Evolutionary conservation across 2,113 vertebrate species (phyloP).

Genomic region (Solenodon paradoxus): DNA sequence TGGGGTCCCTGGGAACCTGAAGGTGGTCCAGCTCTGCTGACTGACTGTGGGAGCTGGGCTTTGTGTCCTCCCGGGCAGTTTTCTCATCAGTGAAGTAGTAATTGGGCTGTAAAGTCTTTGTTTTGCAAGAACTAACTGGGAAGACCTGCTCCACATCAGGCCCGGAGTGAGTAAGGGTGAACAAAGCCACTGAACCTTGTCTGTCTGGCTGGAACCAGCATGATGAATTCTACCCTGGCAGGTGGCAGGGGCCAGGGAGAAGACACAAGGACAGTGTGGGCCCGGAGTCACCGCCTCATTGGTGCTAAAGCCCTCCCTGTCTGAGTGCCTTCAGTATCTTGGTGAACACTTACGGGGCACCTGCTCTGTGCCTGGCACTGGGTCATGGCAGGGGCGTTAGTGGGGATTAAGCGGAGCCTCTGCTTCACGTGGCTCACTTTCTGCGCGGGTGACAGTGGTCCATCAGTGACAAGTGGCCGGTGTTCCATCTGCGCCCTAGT

Average conservation of each 20-base stretch:
- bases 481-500: background rate
- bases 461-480: accelerated
- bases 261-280: background rate
- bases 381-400: too few relatives aligned
- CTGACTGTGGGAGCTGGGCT: background rate
- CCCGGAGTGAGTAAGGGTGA: background rate
- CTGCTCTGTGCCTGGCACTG: background rate
- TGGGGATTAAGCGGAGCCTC: background rate
- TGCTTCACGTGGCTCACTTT: background rate
- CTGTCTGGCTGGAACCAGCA: background rate
- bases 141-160: background rate
- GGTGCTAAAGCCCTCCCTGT: background rate
- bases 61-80: background rate
- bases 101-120: background rate
- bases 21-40: background rate
- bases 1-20: background rate
- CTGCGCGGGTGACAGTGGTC: background rate
- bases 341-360: background rate
- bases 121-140: accelerated
- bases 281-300: background rate
- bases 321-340: background rate
- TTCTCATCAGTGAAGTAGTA: background rate
- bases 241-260: background rate
- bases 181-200: background rate
- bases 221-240: background rate